A percentile compares a stretch with the other conserved stretches of the same genome.
Conservation (phyloP, 2,797 vertebrate genomes). For the Sebastes flavidus region DNA sequence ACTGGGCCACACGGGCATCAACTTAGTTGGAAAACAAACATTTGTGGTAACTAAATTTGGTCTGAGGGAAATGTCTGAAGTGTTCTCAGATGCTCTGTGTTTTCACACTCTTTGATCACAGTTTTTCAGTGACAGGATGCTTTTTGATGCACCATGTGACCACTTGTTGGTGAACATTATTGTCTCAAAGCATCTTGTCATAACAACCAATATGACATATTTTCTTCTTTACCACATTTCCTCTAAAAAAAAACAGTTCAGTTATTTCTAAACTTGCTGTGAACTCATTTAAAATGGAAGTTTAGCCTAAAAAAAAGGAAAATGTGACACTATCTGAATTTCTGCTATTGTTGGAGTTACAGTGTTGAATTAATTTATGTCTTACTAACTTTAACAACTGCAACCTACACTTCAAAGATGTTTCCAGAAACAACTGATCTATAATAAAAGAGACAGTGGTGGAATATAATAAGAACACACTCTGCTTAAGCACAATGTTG, state of each 20-base stretch:
- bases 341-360: not conserved
- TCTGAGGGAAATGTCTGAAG: not conserved
- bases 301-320: not conserved
- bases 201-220: not conserved
- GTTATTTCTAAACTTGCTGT: not conserved
- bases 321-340: not conserved
- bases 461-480: not conserved
- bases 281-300: not conserved
- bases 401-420: not conserved
- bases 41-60: not conserved
- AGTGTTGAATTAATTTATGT: not conserved
- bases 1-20: not conserved
- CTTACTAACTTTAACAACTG: not conserved
- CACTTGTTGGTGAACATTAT: not conserved
- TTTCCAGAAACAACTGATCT: not conserved
- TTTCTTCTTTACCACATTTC: not conserved
- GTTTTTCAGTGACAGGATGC: not conserved
- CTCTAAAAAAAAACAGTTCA: not conserved
- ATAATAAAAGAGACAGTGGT: not conserved
- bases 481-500: no score
- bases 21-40: no score
- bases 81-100: not conserved
- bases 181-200: not conserved
- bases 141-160: not conserved
- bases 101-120: not conserved